These are phyloP conservation scores for Danio kyathit DNA, from an alignment of 2,797 vertebrate species.

Conservation along the genomic window DNA sequence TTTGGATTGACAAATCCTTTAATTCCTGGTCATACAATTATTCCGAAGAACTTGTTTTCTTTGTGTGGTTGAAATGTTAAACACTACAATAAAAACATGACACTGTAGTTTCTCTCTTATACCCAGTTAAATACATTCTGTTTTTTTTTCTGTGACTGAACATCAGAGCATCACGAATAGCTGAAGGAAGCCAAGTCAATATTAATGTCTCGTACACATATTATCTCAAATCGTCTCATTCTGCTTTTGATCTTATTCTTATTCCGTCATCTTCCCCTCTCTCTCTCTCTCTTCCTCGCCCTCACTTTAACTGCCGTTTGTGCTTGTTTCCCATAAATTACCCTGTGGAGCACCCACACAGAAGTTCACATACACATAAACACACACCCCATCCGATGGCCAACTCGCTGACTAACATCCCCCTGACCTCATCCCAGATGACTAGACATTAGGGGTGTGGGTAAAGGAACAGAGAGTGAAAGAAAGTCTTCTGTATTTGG, in stretches of 20 bases:
- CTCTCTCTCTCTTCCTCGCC: background rate
- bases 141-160: background rate
- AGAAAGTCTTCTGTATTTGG: slow-evolving; percentile 28
- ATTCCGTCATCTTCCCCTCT: slow-evolving; percentile 37
- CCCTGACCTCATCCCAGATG: slow-evolving; percentile 49
- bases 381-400: slow-evolving; percentile 34
- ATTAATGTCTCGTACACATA: background rate
- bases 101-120: background rate
- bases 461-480: slow-evolving; percentile 34
- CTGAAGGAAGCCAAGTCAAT: background rate
- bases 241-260: slow-evolving; percentile 20
- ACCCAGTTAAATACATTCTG: background rate
- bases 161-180: background rate
- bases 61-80: background rate
- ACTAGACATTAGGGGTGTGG: slow-evolving; percentile 40
- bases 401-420: slow-evolving; percentile 50
- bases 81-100: background rate
- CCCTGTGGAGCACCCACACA: slow-evolving; percentile 47
- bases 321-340: slow-evolving; percentile 47
- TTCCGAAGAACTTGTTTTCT: background rate
- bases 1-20: background rate
- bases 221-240: background rate
- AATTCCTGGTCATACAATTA: background rate
- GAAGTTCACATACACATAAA: slow-evolving; percentile 27
- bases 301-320: slow-evolving; percentile 29